Evolutionary conservation across 2,888 invertebrate species (phyloP).

Genomic region (Nezara viridula): DNA sequence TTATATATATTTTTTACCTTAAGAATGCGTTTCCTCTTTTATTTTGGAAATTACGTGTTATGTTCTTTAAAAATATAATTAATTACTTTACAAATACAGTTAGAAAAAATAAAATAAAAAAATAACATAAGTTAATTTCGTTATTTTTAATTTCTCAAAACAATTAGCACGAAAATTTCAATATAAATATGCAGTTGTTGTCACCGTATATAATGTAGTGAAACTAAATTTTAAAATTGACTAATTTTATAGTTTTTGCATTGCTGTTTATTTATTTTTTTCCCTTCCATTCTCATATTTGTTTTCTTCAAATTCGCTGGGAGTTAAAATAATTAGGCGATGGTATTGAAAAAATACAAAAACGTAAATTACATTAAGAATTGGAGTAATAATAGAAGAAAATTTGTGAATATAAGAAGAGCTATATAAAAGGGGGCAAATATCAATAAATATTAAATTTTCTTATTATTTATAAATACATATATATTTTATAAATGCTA

Average conservation of each 20-base stretch:
- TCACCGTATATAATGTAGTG: neutral
- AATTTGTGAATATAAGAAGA: no score
- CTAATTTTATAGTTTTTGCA: neutral
- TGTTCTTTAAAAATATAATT: no score
- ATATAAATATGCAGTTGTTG: neutral
- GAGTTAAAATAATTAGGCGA: no score
- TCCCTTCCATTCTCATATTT: no score
- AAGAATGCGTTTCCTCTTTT: no score
- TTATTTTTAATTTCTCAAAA: neutral
- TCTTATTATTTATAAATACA: neutral
- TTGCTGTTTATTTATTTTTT: neutral
- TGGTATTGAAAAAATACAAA: no score
- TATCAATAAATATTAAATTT: no score
- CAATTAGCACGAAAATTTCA: neutral
- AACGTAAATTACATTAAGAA: no score
- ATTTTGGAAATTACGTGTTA: neutral
- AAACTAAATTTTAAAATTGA: neutral
- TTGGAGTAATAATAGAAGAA: no score
- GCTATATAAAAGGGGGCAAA: no score
- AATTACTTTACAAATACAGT: neutral
- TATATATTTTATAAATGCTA: neutral
- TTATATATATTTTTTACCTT: neutral
- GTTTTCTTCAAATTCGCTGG: no score
- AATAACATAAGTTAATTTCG: neutral
- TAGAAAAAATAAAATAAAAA: neutral